Evolutionary conservation across 2,888 invertebrate genomes (phyloP).

Genomic region (Cheilosia vernalis): DNA sequence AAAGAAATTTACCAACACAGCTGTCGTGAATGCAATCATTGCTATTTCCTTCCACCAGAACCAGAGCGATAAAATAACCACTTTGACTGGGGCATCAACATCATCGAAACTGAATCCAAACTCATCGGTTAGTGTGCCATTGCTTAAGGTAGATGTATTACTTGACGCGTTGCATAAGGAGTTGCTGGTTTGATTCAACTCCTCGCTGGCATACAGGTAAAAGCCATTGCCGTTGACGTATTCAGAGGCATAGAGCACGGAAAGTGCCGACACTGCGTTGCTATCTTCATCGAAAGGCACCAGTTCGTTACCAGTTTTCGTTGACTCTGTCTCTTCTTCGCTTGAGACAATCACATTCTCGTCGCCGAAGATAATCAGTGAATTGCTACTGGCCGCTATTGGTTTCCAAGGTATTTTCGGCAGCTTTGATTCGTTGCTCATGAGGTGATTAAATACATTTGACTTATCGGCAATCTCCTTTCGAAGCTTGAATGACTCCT

Average conservation of each 20-base stretch:
- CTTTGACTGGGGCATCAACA: constrained; percentile 87
- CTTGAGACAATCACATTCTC: constrained; percentile 64
- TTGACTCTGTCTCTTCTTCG: constrained; percentile 48
- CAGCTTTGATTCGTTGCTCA: constrained; percentile 80
- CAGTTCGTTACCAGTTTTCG: constrained; percentile 77
- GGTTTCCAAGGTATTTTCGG: constrained; percentile 89
- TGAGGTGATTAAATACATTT: constrained; percentile 79
- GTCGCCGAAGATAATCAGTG: constrained; percentile 78
- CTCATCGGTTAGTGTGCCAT: constrained; percentile 77
- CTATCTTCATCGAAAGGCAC: constrained; percentile 82
- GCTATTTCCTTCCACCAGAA: constrained; percentile 94
- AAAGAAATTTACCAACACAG: constrained; percentile 88
- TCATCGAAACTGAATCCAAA: constrained; percentile 83
- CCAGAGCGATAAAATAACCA: constrained; percentile 90
- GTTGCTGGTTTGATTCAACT: constrained; percentile 76
- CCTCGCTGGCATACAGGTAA: constrained; percentile 87
- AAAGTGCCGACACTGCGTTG: constrained; percentile 87
- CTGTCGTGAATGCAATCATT: constrained; percentile 89
- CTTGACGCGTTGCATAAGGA: constrained; percentile 25
- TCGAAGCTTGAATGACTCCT: constrained; percentile 80
- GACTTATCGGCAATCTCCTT: constrained; percentile 81
- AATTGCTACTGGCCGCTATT: constrained; percentile 85
- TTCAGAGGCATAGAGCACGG: constrained; percentile 89
- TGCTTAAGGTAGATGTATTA: constrained; percentile 41
- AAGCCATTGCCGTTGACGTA: constrained; percentile 92